A percentile compares a stretch with the other conserved stretches of the same genome.
phyloP scores from a whole-genome alignment of 2,888 invertebrate species.

The Sympetrum striolatum region DNA sequence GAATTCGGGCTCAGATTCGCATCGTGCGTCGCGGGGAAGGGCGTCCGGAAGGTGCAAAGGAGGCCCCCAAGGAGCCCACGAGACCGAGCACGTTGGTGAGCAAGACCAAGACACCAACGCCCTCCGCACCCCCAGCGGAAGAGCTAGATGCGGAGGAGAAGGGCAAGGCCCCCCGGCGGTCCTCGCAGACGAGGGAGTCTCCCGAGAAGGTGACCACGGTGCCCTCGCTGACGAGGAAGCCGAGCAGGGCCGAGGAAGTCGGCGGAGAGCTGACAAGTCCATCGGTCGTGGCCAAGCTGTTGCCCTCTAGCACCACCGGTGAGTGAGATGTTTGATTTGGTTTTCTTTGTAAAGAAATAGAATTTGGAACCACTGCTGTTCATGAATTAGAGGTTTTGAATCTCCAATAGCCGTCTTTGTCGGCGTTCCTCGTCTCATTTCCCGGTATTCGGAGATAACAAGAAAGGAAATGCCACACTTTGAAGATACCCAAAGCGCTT shows the following conservation, averaged over 20 bases:
- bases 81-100: neutral
- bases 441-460: too few species aligned
- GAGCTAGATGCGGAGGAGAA: constrained; percentile 46
- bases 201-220: neutral
- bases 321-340: neutral
- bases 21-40: constrained; percentile 59
- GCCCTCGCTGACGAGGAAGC: neutral
- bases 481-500: too few species aligned
- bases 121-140: constrained; percentile 47
- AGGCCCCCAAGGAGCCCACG: neutral
- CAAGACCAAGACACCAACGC: neutral
- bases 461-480: too few species aligned
- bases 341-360: too few species aligned
- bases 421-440: too few species aligned
- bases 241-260: neutral
- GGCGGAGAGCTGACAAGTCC: constrained; percentile 18
- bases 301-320: constrained; percentile 7
- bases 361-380: too few species aligned
- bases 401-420: too few species aligned
- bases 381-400: too few species aligned
- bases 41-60: constrained; percentile 15
- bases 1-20: constrained; percentile 79
- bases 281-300: constrained; percentile 27
- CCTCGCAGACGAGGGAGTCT: neutral
- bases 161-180: neutral